A percentile compares a stretch with the other conserved stretches of the same genome.
These are phyloP conservation scores for Leptopilina myrica DNA, from an alignment of 2,888 invertebrate genomes.

Conservation along the genomic window DNA sequence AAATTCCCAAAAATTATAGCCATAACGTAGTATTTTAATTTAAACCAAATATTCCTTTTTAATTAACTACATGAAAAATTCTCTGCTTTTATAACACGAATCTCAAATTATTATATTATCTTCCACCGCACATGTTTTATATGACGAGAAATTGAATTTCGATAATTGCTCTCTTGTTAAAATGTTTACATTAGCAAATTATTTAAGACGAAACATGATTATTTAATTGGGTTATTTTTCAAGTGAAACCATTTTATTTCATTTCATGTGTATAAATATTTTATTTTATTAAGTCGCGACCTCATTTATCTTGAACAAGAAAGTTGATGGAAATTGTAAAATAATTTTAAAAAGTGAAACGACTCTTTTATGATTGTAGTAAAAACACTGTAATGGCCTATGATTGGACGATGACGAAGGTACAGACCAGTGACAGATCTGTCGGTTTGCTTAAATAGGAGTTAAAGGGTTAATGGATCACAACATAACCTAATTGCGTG, in stretches of 20 bases:
- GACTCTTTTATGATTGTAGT: neutral
- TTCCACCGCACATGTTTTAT: neutral
- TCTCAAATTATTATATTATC: conserved; percentile 3
- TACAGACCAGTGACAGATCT: conserved; percentile 21
- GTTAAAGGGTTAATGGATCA: conserved; percentile 34
- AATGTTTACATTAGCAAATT: neutral
- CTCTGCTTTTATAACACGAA: conserved; percentile 10
- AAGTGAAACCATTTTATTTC: too few species aligned
- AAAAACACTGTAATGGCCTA: neutral
- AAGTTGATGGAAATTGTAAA: too few species aligned
- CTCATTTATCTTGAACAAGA: too few species aligned
- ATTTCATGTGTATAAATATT: too few species aligned
- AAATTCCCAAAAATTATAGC: conserved; percentile 19
- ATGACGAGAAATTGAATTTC: conserved; percentile 14
- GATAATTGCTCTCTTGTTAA: conserved; percentile 2
- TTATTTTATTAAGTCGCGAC: too few species aligned
- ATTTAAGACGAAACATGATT: neutral
- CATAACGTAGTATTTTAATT: conserved; percentile 1
- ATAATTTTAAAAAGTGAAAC: neutral
- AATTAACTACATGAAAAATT: conserved; percentile 26
- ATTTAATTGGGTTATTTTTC: neutral
- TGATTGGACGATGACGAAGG: conserved; percentile 8
- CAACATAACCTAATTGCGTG: conserved; percentile 35
- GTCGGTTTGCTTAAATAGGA: conserved; percentile 23
- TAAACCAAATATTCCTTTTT: conserved; percentile 8